Base-by-base conservation (phyloP, 2,797 vertebrate species). In the Buphagus erythrorhynchus region DNA sequence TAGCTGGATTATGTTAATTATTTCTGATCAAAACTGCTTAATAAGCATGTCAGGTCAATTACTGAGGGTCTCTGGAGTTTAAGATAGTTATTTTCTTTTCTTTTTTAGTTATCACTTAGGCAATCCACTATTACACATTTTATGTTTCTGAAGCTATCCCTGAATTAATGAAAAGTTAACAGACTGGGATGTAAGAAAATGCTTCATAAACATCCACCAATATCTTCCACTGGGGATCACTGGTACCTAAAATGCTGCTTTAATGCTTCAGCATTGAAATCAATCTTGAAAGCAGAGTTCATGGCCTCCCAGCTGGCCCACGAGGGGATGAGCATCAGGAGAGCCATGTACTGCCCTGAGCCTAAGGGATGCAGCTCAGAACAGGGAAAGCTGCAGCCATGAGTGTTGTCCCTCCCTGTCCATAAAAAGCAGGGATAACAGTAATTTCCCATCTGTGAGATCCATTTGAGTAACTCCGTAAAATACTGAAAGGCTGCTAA, bases 21-120 rank as follows among this genome's bases (percentile, higher is more conserved):
- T 88, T 92, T 92, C 72, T 75, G 58, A 95, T 88, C 92, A 91
- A 91, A 94, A 96, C 35, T 91, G 91, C 89, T 90, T 89, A 87
- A 95, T 96, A 95, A 94, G 88, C 88, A 92, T 72, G 74, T 79
- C 84, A 91, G 88, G 86, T 96, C 84, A 91, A 95, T 96, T 93
- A 96, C 63, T 19, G 55, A 82, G 36, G 54, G 22, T 59, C 71
- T 85, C 80, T 77, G 79, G 81, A 88, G 78, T 55, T 94, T 90
- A 77, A 85, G 65, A 54, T 16, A 90, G 81, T 86, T 90, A 0
- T 58, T 94, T 91, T 76, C 61, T 80, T 93, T 94, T 96, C 75
- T 81, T 31, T 79, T 94, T 94, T 88, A 69, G 68, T 75, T 91
- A 68, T 62, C 78, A 65, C 5, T 3, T 35, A 80, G 54, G 58